Conservation (phyloP, 2,113 vertebrate species). For the Psittacara wagleri region DNA sequence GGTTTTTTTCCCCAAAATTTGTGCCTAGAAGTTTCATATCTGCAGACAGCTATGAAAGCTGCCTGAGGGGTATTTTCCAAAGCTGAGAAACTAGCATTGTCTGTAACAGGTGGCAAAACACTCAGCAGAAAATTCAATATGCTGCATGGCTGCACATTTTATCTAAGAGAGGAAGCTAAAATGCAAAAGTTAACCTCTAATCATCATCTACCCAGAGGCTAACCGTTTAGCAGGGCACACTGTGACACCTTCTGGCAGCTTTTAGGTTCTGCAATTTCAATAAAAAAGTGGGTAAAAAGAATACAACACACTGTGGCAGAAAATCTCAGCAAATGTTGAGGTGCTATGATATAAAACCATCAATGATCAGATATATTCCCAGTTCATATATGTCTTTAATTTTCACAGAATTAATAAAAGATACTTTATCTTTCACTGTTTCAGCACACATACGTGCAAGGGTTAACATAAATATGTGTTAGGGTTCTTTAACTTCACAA, state of each 20-base stretch:
- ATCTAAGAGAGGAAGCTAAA: not conserved
- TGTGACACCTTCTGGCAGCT: conserved; percentile 47
- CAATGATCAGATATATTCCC: not conserved
- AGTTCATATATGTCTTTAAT: not conserved
- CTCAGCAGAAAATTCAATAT: not conserved
- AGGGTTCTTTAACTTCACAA: not conserved
- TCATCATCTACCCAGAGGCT: not conserved
- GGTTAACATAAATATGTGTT: not conserved
- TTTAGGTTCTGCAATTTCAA: not conserved
- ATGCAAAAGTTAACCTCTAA: not conserved
- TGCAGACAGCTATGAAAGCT: not conserved
- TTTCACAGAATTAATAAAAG: not conserved
- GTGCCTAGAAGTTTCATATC: not conserved
- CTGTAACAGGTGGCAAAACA: not conserved
- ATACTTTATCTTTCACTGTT: not conserved
- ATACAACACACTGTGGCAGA: not conserved
- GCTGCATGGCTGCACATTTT: not conserved
- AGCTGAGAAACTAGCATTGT: not conserved
- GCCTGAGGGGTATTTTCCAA: not conserved
- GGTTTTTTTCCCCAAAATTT: fast-evolving
- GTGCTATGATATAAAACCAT: not conserved
- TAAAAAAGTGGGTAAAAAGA: not conserved
- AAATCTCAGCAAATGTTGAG: not conserved
- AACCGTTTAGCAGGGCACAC: not conserved
- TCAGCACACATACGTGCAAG: not conserved